Evolutionary conservation across 35 echinoderm and acorn worm species (phyloP), one percentile per base, ranked within the genome.

Genomic region (Heliocidaris tuberculata): DNA sequence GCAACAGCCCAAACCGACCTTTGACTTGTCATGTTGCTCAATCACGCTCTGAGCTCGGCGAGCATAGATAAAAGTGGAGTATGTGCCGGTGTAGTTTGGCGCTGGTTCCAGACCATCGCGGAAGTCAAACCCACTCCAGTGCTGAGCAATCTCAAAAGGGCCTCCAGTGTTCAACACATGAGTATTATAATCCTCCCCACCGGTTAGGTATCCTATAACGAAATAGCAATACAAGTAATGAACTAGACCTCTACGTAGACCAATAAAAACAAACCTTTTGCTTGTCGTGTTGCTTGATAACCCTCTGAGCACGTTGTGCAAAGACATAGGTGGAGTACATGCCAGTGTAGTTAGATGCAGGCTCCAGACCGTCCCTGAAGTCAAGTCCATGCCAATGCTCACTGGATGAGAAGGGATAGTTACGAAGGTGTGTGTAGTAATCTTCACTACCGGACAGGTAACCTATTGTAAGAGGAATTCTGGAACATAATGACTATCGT

Each of bases 301-400:
- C 60, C 32, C 91, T 29, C 60, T 95, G 92, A 11, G 96, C 96
- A 19, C 93, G 95, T 60, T 94, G 89, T 2, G 92, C 93, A 86
- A 95, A 97, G 35, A 97, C 48, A 92, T 94, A 65, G 10, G 96
- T 95, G 1, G 96, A 97, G 60, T 97, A 97, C 24, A 49, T 21
- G 19, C 88, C 86, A 30, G 56, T 89, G 48, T 97, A 97, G 12
- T 97, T 50, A 9, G 50, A 89, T 1, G 92, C 94, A 16, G 94
- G 30, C 13, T 92, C 86, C 30, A 96, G 47, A 17, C 50, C 56
- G 47, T 95, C 94, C 35, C 96, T 60, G 21, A 97, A 92, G 86
- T 97, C 96, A 30, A 95, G 59, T 32, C 93, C 94, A 29, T 24
- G 15, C 93, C 93, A 94, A 29, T 85, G 11, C 59, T 94, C 4